Evolutionary conservation across 1,140 invertebrate genomes (phyloP).

Genomic region (Episyrphus balteatus): DNA sequence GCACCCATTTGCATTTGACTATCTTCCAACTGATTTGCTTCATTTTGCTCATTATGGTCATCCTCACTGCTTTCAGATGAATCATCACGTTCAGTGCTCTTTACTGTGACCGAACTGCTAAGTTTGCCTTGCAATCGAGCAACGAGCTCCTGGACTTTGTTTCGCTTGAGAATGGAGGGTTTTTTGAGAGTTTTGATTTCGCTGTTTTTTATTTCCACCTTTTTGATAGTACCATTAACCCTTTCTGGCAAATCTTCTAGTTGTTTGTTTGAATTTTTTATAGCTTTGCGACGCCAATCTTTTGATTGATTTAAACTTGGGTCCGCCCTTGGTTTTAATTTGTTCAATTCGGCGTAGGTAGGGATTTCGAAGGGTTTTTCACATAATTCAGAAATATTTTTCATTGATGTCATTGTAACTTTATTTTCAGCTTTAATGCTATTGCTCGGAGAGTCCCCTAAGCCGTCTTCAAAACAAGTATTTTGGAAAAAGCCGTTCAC

Average conservation of each 20-base stretch:
- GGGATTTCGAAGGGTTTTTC: slow-evolving; percentile 3
- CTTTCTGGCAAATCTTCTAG: slow-evolving; percentile 18
- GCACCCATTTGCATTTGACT: slow-evolving; percentile 44
- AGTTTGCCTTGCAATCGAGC: slow-evolving; percentile 41
- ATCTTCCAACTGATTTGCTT: slow-evolving; percentile 28
- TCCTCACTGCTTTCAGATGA: slow-evolving; percentile 9
- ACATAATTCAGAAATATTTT: background rate
- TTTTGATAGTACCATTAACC: slow-evolving; percentile 35
- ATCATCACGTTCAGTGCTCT: slow-evolving; percentile 25
- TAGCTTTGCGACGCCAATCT: slow-evolving; percentile 12
- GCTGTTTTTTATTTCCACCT: slow-evolving; percentile 19
- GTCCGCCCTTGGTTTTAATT: slow-evolving; percentile 19
- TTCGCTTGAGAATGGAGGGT: slow-evolving; percentile 17
- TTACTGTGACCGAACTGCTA: slow-evolving; percentile 41
- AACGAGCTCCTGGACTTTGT: slow-evolving; percentile 20
- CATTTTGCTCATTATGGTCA: background rate
- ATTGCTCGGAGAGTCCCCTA: background rate
- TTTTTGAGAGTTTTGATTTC: slow-evolving; percentile 35
- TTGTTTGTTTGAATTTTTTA: slow-evolving; percentile 33
- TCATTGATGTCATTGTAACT: background rate
- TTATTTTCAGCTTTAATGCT: background rate
- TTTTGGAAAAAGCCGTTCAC: background rate
- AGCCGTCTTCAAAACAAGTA: background rate
- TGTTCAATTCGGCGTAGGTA: slow-evolving; percentile 15
- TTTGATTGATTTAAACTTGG: slow-evolving; percentile 18